Evolutionary conservation across 2,888 invertebrate genomes (phyloP).

Genomic region (Lagria hirta): DNA sequence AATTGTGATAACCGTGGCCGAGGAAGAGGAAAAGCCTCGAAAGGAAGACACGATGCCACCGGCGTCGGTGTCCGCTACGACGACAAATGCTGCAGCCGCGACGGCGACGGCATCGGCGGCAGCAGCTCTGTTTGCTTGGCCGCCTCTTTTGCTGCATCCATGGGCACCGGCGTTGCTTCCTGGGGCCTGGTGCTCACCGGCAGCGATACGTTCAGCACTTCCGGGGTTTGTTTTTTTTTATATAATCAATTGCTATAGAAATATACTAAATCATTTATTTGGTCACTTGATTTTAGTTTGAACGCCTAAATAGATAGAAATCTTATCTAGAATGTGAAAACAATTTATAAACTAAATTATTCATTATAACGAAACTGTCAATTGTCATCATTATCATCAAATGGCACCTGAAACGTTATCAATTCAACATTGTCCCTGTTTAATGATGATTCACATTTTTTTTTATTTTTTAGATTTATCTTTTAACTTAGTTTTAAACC

Average conservation of each 20-base stretch:
- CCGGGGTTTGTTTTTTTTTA: conserved; percentile 80
- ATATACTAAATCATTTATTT: not conserved
- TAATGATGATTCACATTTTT: too few species aligned
- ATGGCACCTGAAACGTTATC: too few species aligned
- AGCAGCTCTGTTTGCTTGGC: conserved; percentile 71
- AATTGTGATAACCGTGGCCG: conserved; percentile 47
- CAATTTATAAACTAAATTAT: too few species aligned
- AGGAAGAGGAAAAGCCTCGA: conserved; percentile 47
- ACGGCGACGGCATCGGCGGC: conserved; percentile 45
- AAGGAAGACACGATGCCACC: conserved; percentile 38
- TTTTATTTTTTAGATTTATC: too few species aligned
- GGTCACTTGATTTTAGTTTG: too few species aligned
- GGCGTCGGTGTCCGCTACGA: conserved; percentile 30
- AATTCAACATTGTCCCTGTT: too few species aligned
- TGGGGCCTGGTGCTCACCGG: conserved; percentile 64
- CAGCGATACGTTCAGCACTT: conserved; percentile 70
- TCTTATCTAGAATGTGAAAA: too few species aligned
- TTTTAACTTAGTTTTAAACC: too few species aligned
- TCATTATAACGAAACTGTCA: too few species aligned
- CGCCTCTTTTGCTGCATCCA: conserved; percentile 72
- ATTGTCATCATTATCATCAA: too few species aligned
- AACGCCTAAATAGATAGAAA: too few species aligned
- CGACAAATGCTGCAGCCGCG: conserved; percentile 37
- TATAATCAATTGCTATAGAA: not conserved
- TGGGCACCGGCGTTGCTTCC: conserved; percentile 74